Percentiles rank a stretch among this genome's conserved stretches.
These are phyloP conservation scores for Drosophila yooni DNA, from an alignment of 2,888 invertebrate genomes.

Conservation along the genomic window DNA sequence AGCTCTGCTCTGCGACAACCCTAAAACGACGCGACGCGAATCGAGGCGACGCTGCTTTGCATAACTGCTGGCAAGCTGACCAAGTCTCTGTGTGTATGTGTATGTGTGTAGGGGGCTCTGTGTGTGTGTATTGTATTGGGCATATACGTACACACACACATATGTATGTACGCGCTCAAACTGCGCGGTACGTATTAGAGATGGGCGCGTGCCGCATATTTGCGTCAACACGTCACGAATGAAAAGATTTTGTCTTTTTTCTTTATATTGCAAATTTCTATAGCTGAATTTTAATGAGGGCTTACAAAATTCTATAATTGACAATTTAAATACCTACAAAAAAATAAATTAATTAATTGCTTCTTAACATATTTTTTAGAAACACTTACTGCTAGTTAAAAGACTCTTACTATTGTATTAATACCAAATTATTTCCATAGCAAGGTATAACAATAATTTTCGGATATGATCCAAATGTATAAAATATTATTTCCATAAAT, in stretches of 20 bases:
- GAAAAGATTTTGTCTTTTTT: background rate
- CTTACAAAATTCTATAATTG: background rate
- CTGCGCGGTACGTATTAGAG: conserved; percentile 16
- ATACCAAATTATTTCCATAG: background rate
- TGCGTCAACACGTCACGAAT: background rate
- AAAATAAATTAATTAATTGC: background rate
- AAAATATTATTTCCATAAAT: background rate
- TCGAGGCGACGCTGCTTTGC: conserved; percentile 56
- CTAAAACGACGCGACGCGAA: conserved; percentile 47
- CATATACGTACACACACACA: conserved; percentile 45
- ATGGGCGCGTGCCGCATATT: conserved; percentile 10
- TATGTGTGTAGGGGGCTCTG: conserved; percentile 5
- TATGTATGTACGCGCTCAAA: conserved; percentile 4
- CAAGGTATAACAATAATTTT: background rate
- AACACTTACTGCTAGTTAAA: background rate
- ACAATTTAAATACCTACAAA: background rate
- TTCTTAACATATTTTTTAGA: background rate
- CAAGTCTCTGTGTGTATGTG: conserved; percentile 25
- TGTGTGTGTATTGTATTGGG: conserved; percentile 8
- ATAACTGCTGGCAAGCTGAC: conserved; percentile 58
- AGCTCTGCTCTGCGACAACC: conserved; percentile 63
- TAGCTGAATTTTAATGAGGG: background rate
- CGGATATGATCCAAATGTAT: background rate
- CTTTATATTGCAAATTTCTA: background rate
- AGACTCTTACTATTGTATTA: background rate